These are phyloP conservation scores for Harmothoe impar DNA, from an alignment of 2,888 invertebrate genomes.

Conservation along the genomic window DNA sequence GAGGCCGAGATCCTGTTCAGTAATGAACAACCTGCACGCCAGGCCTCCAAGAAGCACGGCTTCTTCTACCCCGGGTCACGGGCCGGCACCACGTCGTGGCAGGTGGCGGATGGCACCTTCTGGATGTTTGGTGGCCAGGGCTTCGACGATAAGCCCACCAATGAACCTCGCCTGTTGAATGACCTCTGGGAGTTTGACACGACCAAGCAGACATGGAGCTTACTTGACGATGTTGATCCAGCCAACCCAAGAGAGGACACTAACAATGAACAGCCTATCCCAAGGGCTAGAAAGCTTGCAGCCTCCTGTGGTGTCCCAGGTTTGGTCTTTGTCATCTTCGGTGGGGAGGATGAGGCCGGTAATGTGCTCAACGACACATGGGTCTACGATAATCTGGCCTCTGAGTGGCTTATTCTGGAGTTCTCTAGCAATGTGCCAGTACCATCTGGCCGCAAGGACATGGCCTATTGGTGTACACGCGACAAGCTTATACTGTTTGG, in stretches of 20 bases:
- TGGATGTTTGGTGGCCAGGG: slow-evolving; percentile 78
- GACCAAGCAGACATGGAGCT: slow-evolving; percentile 70
- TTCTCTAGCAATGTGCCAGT: not conserved
- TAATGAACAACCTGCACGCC: not conserved
- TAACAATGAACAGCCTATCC: slow-evolving; percentile 42
- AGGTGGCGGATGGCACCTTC: slow-evolving; percentile 69
- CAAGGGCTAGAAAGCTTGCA: slow-evolving; percentile 71
- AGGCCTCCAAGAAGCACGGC: slow-evolving; percentile 28
- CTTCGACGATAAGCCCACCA: slow-evolving; percentile 66
- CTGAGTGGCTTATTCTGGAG: slow-evolving; percentile 55
- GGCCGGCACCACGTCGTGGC: slow-evolving; percentile 74
- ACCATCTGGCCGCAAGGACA: slow-evolving; percentile 73
- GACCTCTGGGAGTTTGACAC: slow-evolving; percentile 75
- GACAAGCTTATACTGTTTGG: slow-evolving; percentile 55
- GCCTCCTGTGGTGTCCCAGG: slow-evolving; percentile 74
- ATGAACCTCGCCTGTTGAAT: slow-evolving; percentile 71
- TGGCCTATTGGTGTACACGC: slow-evolving; percentile 75
- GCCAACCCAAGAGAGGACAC: slow-evolving; percentile 23
- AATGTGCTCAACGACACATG: slow-evolving; percentile 75
- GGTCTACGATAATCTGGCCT: slow-evolving; percentile 72
- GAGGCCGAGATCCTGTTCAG: slow-evolving; percentile 47
- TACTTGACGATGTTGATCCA: slow-evolving; percentile 34
- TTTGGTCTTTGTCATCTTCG: slow-evolving; percentile 75
- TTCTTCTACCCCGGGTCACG: slow-evolving; percentile 73
- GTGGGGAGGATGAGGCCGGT: slow-evolving; percentile 74